Percentiles rank a stretch among this genome's conserved stretches.
phyloP scores from a whole-genome alignment of 2,888 invertebrate species.

The Callimorpha dominula region DNA sequence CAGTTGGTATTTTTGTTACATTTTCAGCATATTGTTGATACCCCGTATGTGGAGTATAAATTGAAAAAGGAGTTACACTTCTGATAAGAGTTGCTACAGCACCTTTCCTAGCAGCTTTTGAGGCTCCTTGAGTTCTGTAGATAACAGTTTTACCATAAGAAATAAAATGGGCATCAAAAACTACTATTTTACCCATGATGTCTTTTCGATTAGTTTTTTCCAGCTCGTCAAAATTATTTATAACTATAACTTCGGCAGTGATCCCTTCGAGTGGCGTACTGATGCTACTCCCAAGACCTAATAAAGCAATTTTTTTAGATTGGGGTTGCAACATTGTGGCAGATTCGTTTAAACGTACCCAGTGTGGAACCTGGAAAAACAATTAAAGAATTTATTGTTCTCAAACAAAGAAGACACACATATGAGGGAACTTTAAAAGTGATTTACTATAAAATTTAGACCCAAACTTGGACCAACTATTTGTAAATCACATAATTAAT shows the following conservation, averaged over 20 bases:
- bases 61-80: constrained; percentile 91
- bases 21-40: constrained; percentile 86
- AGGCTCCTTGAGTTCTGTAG: constrained; percentile 89
- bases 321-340: constrained; percentile 88
- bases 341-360: constrained; percentile 88
- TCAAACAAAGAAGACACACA: too few relatives aligned
- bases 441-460: too few relatives aligned
- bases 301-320: constrained; percentile 85
- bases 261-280: constrained; percentile 90
- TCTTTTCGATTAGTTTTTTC: constrained; percentile 73
- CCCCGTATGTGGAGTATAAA: constrained; percentile 92
- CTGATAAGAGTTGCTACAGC: constrained; percentile 91
- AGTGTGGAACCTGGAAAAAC: constrained; percentile 70
- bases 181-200: constrained; percentile 91
- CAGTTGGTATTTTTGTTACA: constrained; percentile 89
- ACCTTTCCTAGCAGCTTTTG: constrained; percentile 89
- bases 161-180: constrained; percentile 89
- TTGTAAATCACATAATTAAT: not conserved
- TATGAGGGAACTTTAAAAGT: too few relatives aligned
- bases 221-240: constrained; percentile 90
- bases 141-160: constrained; percentile 88
- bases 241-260: constrained; percentile 90
- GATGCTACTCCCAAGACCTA: constrained; percentile 90
- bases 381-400: not conserved
- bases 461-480: not conserved